Base-by-base conservation (phyloP, 2,888 invertebrate species). In the Pristionchus exspectatus region DNA sequence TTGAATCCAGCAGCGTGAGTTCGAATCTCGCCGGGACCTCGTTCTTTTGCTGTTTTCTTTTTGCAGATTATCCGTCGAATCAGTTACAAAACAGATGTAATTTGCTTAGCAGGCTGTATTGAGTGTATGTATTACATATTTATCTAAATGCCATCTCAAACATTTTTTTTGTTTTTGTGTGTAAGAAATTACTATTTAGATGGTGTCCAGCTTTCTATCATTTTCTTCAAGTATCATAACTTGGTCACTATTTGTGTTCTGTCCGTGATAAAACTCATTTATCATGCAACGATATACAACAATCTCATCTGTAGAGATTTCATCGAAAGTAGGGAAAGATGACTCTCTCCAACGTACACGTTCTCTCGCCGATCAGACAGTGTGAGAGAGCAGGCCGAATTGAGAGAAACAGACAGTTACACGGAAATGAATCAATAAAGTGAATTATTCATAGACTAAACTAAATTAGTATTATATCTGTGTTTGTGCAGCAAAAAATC, bases 1-100 rank as follows among this genome's bases (percentile, higher is more conserved):
- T 90, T 93, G 92, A 93, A 93, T 93, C 93, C 93, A 91, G 93
- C 92, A 92, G 93, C 92, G 90, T 90, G 92, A 91, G 93, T 93
- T 93, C 93, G 90, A 93, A 93, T 93, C 92, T 92, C 92, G 56
- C 88, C 88, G 87, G 87, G 87, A 87, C 87, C 87, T 87, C 44
- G 44, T 50, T 50, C 44, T 50, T 50, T 50, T 50, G 44, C 44
- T 10, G 44, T 10, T 50, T 50, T 50, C 9, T 3, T 44, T 5
- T 50, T 12, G 4, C 9, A 50, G 9, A 50, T 50, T 50, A 38
- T 38, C 38, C 2, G 38, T 38, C 38, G 38, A 38, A 38, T 38
- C 38, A 38, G 5, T 38, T 38, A 38, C 38, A 38, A 38, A 5
- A 38, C 38, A 38, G 38, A 38, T 38, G 38, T 38, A 38, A 38